Conservation (phyloP, 2,888 invertebrate species). For the Sepioteuthis lessoniana region DNA sequence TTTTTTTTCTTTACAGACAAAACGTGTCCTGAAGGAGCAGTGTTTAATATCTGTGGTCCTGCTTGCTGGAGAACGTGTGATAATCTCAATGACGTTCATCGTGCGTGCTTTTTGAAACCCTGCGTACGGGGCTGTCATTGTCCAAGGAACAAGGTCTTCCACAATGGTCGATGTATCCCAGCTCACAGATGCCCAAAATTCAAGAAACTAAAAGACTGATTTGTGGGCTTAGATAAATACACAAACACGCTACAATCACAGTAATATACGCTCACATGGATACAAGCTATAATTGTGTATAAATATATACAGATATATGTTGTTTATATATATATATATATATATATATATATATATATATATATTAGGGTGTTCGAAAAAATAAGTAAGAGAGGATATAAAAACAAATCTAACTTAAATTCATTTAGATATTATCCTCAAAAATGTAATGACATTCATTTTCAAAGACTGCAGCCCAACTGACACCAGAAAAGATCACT, state of each 20-base stretch:
- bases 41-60: constrained; percentile 64
- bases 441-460: too few relatives aligned
- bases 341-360: not conserved
- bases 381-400: too few relatives aligned
- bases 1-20: constrained; percentile 57
- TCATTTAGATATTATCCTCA: too few relatives aligned
- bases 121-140: constrained; percentile 68
- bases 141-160: constrained; percentile 61
- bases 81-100: constrained; percentile 58
- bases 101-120: constrained; percentile 58
- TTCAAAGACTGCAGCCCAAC: too few relatives aligned
- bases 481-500: too few relatives aligned
- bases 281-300: not conserved
- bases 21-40: constrained; percentile 64
- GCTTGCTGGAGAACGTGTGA: constrained; percentile 67
- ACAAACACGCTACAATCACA: not conserved
- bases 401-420: too few relatives aligned
- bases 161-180: constrained; percentile 63
- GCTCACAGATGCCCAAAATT: constrained; percentile 59
- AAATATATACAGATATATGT: constrained; percentile 24
- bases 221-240: not conserved
- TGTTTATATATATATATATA: not conserved
- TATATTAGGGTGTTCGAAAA: not conserved
- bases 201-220: constrained; percentile 52
- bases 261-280: not conserved